Base-by-base conservation (phyloP, 2,113 vertebrate genomes). In the Misgurnus mizolepis region DNA sequence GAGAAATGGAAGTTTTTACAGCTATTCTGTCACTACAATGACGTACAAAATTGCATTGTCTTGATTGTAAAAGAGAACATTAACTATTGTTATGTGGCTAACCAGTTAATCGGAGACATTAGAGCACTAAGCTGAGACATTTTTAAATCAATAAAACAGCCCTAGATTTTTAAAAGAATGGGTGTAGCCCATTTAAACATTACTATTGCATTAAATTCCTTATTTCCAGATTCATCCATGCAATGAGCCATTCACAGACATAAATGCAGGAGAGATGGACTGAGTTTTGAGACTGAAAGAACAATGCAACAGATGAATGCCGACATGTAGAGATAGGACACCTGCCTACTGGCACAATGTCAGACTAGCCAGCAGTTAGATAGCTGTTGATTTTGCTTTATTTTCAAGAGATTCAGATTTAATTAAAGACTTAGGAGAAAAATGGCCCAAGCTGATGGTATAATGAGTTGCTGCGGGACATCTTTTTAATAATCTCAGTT, bases 381-480 rank as follows among this genome's bases (percentile, higher is more conserved):
- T 84, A 72, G 79, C 84, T 85, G 88, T 90, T 92, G 89, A 91
- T 92, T 91, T 82, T 87, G 88, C 86, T 88, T 84, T 90, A 75
- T 89, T 89, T 92, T 87, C 82, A 88, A 91, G 92, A 91, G 86
- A 92, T 90, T 91, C 82, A 86, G 87, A 89, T 91, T 93, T 90
- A 93, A 93, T 93, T 93, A 92, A 93, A 88, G 87, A 84, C 86
- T 89, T 86, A 74, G 86, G 84, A 85, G 88, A 84, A 87, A 87
- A 91, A 92, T 90, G 86, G 89, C 89, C 90, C 74, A 78, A 90
- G 88, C 84, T 87, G 88, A 91, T 88, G 85, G 84, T 92, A 90
- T 94, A 93, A 93, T 91, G 91, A 93, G 91, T 88, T 89, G 91
- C 92, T 89, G 80, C 77, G 84, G 90, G 91, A 92, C 87, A 91